phyloP scores from a whole-genome alignment of 1,140 invertebrate genomes.

The Mylabris phalerata region DNA sequence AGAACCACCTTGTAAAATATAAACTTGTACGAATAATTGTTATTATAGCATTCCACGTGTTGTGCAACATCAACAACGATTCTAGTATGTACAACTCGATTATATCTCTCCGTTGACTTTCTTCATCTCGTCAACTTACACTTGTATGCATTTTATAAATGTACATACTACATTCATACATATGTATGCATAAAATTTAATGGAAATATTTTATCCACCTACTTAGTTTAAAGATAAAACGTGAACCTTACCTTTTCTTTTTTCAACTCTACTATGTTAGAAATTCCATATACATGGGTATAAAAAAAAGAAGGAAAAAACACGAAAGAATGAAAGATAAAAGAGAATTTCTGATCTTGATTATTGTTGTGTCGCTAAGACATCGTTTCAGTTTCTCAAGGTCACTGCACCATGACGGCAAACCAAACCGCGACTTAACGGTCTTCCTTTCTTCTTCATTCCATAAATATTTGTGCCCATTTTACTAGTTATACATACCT shows the following conservation, averaged over 20 bases:
- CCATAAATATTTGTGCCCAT: slow-evolving; percentile 12
- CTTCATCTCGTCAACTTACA: background rate
- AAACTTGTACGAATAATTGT: slow-evolving; percentile 2
- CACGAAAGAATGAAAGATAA: too few species aligned
- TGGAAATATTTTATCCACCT: background rate
- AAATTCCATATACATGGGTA: too few species aligned
- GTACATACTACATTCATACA: too few species aligned
- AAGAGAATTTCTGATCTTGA: too few species aligned
- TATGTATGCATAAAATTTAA: too few species aligned
- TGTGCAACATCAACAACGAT: slow-evolving; percentile 2
- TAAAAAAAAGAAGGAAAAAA: too few species aligned
- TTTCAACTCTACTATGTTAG: too few species aligned
- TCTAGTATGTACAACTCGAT: slow-evolving; percentile 1
- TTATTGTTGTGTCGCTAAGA: too few species aligned
- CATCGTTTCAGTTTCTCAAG: slow-evolving; percentile 6
- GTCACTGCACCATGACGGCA: slow-evolving; percentile 9
- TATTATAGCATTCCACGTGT: slow-evolving; percentile 11
- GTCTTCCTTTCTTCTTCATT: slow-evolving; percentile 8
- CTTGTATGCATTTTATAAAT: too few species aligned
- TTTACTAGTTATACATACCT: background rate
- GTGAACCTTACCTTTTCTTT: background rate
- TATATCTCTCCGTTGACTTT: slow-evolving; percentile 10
- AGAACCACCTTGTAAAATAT: too few species aligned
- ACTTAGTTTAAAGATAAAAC: slow-evolving; percentile 8
- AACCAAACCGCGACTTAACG: slow-evolving; percentile 10